These are phyloP conservation scores for Mastigias papua DNA, from an alignment of 30 jellyfish, hydroid and myxozoan genomes.

Conservation along the genomic window DNA sequence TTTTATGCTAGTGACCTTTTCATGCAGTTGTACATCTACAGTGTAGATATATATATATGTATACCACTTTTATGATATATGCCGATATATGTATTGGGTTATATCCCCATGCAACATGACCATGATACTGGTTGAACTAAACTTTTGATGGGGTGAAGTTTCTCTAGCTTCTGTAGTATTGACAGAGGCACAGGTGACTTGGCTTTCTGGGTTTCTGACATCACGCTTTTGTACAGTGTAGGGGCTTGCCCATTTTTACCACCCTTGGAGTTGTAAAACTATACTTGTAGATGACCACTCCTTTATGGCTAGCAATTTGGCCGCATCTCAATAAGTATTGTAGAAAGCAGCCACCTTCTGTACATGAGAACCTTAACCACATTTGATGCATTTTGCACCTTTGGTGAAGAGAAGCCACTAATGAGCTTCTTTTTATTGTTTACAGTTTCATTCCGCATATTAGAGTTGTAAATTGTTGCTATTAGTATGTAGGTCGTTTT, in stretches of 20 bases:
- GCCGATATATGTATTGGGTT: constrained; percentile 35
- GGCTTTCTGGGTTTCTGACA: not conserved
- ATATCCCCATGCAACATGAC: no score
- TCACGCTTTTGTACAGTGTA: not conserved
- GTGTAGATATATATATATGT: constrained; percentile 33
- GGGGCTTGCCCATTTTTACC: not conserved
- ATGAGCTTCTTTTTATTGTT: not conserved
- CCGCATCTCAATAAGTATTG: no score
- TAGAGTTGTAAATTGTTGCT: not conserved
- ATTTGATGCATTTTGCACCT: not conserved
- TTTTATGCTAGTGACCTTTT: constrained; percentile 30
- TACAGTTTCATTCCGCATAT: not conserved
- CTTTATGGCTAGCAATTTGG: no score
- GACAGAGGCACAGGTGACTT: not conserved
- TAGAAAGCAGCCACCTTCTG: no score
- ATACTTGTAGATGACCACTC: not conserved
- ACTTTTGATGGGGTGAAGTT: not conserved
- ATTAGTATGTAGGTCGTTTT: not conserved
- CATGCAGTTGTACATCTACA: constrained; percentile 56
- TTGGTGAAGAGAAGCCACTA: not conserved
- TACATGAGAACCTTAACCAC: not conserved
- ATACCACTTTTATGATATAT: no score
- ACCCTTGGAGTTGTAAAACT: not conserved
- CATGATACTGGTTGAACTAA: not conserved
- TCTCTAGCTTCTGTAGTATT: not conserved